Percentiles rank a stretch among this genome's conserved stretches.
phyloP scores from a whole-genome alignment of 1,140 invertebrate species.

The Lucilia cuprina region DNA sequence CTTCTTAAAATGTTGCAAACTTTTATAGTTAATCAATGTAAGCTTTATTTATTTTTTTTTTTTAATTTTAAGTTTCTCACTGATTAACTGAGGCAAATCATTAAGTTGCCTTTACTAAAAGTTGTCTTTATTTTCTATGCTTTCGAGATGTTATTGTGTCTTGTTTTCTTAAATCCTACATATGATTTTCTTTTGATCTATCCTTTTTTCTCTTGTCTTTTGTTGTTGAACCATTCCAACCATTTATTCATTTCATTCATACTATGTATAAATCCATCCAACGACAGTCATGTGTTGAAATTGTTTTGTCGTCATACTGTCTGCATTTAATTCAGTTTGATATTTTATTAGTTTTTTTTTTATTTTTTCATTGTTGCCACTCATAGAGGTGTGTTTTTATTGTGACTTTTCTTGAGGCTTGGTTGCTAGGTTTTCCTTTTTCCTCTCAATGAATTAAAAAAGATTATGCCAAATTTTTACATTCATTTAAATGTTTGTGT shows the following conservation, averaged over 20 bases:
- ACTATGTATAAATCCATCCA: neutral
- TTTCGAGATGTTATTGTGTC: neutral
- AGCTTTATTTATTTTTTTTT: neutral
- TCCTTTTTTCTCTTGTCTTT: neutral
- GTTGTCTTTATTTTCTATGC: neutral
- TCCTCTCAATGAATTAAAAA: neutral
- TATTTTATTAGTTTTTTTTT: neutral
- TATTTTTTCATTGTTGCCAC: neutral
- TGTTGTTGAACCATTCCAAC: neutral
- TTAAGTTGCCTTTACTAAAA: neutral
- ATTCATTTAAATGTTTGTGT: neutral
- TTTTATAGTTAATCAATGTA: neutral
- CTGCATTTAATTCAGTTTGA: neutral
- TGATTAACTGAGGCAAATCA: neutral
- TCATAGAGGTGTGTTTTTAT: neutral
- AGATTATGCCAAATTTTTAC: neutral
- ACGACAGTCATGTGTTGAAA: neutral
- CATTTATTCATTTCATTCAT: neutral
- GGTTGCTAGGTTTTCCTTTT: neutral
- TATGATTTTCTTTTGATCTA: slow-evolving; percentile 1
- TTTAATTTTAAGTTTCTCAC: neutral
- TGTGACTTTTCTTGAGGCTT: neutral
- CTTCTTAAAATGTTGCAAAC: neutral
- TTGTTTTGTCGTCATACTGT: neutral
- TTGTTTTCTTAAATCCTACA: neutral